Conservation (phyloP, 2,797 vertebrate genomes). For the Lerista edwardsae region DNA sequence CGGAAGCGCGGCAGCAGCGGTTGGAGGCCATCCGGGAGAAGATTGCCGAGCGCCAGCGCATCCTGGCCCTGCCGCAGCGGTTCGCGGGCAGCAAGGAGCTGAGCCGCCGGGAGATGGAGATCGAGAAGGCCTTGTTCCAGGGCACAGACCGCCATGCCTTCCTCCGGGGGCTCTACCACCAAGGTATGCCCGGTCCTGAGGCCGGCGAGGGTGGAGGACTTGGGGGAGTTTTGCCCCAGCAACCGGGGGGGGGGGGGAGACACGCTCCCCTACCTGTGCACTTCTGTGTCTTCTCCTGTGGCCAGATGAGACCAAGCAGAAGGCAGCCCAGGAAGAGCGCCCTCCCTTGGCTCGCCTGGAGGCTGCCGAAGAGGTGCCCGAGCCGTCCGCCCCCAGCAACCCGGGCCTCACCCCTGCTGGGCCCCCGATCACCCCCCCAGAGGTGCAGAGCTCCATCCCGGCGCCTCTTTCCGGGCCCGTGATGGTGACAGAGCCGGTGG, state of each 20-base stretch:
- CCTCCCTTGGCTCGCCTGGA: slow-evolving; percentile 82
- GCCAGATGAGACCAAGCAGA: slow-evolving; percentile 82
- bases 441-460: slow-evolving; percentile 38
- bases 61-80: slow-evolving; percentile 88
- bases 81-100: slow-evolving; percentile 89
- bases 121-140: slow-evolving; percentile 91
- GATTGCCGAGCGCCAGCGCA: slow-evolving; percentile 83
- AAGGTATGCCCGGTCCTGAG: slow-evolving; percentile 75
- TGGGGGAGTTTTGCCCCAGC: too few species aligned
- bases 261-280: too few species aligned
- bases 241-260: too few species aligned
- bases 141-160: slow-evolving; percentile 88
- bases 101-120: slow-evolving; percentile 93
- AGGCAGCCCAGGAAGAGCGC: slow-evolving; percentile 64
- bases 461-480: slow-evolving; percentile 53
- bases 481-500: slow-evolving; percentile 83
- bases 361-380: slow-evolving; percentile 68
- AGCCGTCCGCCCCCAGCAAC: slow-evolving; percentile 51
- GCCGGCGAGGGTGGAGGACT: too few species aligned
- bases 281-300: slow-evolving; percentile 49
- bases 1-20: slow-evolving; percentile 82
- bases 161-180: slow-evolving; percentile 89
- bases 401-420: slow-evolving; percentile 51
- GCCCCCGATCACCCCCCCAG: slow-evolving; percentile 23
- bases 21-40: slow-evolving; percentile 88